Base-by-base conservation (phyloP, 1,140 invertebrate genomes). In the Drosophila pandora region DNA sequence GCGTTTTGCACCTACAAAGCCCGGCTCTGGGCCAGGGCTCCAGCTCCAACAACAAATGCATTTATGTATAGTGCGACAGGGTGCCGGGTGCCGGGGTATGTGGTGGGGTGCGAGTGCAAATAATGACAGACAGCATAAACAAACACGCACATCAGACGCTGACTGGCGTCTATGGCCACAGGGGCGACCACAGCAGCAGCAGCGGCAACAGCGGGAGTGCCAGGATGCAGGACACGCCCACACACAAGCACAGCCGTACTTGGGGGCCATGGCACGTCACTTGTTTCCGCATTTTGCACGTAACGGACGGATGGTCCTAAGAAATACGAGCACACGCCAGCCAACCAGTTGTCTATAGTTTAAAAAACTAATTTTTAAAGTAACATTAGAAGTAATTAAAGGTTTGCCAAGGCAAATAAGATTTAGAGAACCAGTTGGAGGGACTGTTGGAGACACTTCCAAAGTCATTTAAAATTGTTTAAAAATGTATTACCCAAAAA, bases 51-150 rank as follows among this genome's bases (percentile, higher is more conserved):
- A 67, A 74, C 76, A 79, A 79, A 63, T 60, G 55, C 67, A 72
- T 71, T 45, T 60, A 71, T 52, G 45, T 45, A 55, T 49, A 56
- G 23, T 13, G 17, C 17, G 21, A 8, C 41, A 21, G 32, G 62
- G 12, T 3, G 52, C 39, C 17, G 23, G n/a, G 43, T 17, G 10
- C 6, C 17, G 37, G 64, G 32, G 59, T 61, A 13, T 41, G 56
- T 55, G 47, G 13, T 48, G 48, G 45, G 69, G 62, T 72, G 72
- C 72, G 56, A 75, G 70, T 57, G 62, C 74, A 87, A 87, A 87
- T 87, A 87, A 87, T 87, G 82, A 87, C 82, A 87, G 82, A 88
- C 67, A 75, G 78, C 75, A 87, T 72, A 82, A 87, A 79, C 82
- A 88, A 82, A 82, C 71, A 79, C 83, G 83, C 75, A 84, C 81